Base-by-base conservation (phyloP, 2,888 invertebrate species). In the Pasiphila rectangulata region DNA sequence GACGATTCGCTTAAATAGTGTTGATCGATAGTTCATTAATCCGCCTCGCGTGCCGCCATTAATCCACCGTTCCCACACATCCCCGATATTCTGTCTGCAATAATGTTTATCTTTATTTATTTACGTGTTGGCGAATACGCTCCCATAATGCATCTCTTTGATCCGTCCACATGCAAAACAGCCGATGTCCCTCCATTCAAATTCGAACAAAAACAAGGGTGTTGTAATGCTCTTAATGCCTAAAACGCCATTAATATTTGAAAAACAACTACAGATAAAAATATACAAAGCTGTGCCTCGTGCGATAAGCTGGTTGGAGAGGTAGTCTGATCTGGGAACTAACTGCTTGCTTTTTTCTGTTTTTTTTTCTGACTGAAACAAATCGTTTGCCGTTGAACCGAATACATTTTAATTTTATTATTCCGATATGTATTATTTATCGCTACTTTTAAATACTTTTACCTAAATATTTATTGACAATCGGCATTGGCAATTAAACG, bases 161-260 rank as follows among this genome's bases (percentile, higher is more conserved):
- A 76, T 75, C 78, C 67, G 68, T 61, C 43, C 59, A 62, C 69
- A 73, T 78, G 80, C 82, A 79, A 74, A 79, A 63, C 68, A 63
- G 57, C 56, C 63, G 60, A 66, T 61, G 65, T 69, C 73, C 67
- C 63, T 52, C 53, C 66, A 72, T 85, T 87, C 84, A 86, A 86
- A 85, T 83, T 72, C 72, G 63, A 74, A 77, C 75, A 72, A 83
- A 79, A 85, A 86, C 87, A 86, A 82, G 87, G 87, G 87, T 72
- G 74, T 61, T 61, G 71, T 82, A 83, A 84, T 82, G 72, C 83
- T 73, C 79, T 83, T 85, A 86, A 85, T 80, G 78, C 84, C 59
- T 61, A 64, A 71, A 74, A 75, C 72, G 70, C 77, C 84, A 83
- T 88, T 87, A 87, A 87, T 87, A 87, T 87, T 87, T 85, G 69